Evolutionary conservation across 2,888 invertebrate genomes (phyloP).

Genomic region (Drosophila diplacantha): DNA sequence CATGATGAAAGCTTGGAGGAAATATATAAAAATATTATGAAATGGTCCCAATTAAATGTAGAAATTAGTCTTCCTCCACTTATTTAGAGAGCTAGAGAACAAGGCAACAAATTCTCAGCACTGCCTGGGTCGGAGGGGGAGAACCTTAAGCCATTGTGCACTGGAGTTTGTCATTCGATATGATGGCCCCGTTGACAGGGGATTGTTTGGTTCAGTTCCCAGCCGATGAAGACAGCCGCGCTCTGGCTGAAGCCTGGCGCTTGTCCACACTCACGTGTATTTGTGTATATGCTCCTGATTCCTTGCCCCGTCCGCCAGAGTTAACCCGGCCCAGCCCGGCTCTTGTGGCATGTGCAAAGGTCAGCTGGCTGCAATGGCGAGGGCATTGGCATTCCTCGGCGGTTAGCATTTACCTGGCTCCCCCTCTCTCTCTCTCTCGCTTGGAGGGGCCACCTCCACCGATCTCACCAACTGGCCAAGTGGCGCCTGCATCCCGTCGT

Average conservation of each 20-base stretch:
- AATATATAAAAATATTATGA: too few species aligned
- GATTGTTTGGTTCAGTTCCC: conserved; percentile 3
- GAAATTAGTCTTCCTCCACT: too few species aligned
- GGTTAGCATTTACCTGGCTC: conserved; percentile 50
- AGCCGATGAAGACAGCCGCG: conserved; percentile 46
- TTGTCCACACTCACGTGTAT: conserved; percentile 31
- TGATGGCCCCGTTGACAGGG: conserved; percentile 67
- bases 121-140: not conserved
- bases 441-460: conserved; percentile 3
- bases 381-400: conserved; percentile 51
- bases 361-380: conserved; percentile 63
- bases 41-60: too few species aligned
- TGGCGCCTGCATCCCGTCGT: conserved; percentile 78
- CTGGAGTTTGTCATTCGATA: conserved; percentile 68
- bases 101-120: not conserved
- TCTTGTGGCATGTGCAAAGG: conserved; percentile 69
- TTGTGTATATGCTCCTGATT: conserved; percentile 13
- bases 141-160: conserved; percentile 42
- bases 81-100: too few species aligned
- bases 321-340: not conserved
- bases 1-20: not conserved
- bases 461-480: conserved; percentile 48
- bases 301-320: not conserved
- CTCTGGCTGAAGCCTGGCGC: conserved; percentile 25
- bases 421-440: not conserved